Evolutionary conservation across 2,113 vertebrate species (phyloP).

Genomic region (Acanthochromis polyacanthus): DNA sequence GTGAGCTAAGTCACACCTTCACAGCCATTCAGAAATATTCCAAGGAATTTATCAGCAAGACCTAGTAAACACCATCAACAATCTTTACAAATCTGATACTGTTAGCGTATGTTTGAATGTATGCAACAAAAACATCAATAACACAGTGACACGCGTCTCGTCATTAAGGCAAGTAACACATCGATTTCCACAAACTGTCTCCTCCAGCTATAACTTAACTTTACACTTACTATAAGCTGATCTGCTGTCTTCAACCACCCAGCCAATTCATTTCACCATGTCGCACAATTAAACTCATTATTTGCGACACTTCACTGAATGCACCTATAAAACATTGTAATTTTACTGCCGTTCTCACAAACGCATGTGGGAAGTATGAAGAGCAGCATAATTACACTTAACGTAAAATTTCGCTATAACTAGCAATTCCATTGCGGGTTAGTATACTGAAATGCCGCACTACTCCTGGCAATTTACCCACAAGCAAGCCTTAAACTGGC

Average conservation of each 20-base stretch:
- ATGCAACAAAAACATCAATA: too few relatives aligned
- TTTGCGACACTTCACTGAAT: too few relatives aligned
- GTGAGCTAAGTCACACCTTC: too few relatives aligned
- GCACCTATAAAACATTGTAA: too few relatives aligned
- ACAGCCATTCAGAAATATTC: background rate
- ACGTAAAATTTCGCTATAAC: rapidly evolving
- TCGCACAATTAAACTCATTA: too few relatives aligned
- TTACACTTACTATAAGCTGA: too few relatives aligned
- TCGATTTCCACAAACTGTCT: too few relatives aligned
- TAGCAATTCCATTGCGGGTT: background rate
- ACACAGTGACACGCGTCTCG: too few relatives aligned
- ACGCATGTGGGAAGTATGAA: background rate
- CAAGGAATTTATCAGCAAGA: background rate
- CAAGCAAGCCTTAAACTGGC: background rate
- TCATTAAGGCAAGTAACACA: too few relatives aligned
- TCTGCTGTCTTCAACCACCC: too few relatives aligned
- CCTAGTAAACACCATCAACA: background rate
- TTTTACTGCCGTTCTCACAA: background rate
- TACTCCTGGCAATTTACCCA: background rate
- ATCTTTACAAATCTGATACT: background rate
- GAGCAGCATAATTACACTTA: background rate
- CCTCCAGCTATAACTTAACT: background rate
- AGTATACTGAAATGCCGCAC: background rate
- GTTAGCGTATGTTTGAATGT: background rate
- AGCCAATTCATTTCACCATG: too few relatives aligned